Evolutionary conservation across 2,797 vertebrate genomes (phyloP), one percentile per base, ranked within the genome.

Genomic region (Rhinophrynus dorsalis): DNA sequence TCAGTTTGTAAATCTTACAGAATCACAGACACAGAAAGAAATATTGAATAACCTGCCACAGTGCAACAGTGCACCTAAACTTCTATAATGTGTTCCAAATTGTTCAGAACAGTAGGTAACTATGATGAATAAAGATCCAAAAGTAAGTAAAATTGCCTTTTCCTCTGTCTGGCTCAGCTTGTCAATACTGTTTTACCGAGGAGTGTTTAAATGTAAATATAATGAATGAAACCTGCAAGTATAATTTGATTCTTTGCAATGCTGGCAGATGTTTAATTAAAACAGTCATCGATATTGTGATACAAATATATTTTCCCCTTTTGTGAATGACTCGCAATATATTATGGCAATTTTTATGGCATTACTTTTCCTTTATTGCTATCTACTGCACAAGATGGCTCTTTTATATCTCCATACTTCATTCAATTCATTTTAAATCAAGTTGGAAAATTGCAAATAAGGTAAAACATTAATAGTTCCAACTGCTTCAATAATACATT

Each of bases 351-450:
- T 76, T 82, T 80, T 77, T 40, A 50, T 35, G 33, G 35, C 15
- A 48, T 77, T 83, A 77, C 52, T n/a, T 79, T n/a, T 80, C 50
- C 74, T 89, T 84, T 84, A 88, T 80, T 81, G 70, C 78, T 76
- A 72, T 71, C 56, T 66, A 26, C 2, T 60, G 57, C 65, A 74
- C 65, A 27, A 50, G 58, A 76, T 80, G 78, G 44, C 9, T 75
- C 68, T 84, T 85, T 85, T 80, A 81, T 73, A 66, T 42, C 69
- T 76, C 67, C 61, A 78, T 79, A 75, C 76, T 75, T 83, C 75
- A 80, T 85, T 82, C 76, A 77, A 80, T 85, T 87, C 83, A 81
- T 84, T 87, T 81, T 71, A 76, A 78, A 82, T 72, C 80, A 82
- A 82, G 76, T 77, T 35, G 79, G 78, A 81, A 80, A 83, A 80